These are phyloP conservation scores for Gopherus evgoodei DNA, from an alignment of 2,113 vertebrate species.

Conservation along the genomic window DNA sequence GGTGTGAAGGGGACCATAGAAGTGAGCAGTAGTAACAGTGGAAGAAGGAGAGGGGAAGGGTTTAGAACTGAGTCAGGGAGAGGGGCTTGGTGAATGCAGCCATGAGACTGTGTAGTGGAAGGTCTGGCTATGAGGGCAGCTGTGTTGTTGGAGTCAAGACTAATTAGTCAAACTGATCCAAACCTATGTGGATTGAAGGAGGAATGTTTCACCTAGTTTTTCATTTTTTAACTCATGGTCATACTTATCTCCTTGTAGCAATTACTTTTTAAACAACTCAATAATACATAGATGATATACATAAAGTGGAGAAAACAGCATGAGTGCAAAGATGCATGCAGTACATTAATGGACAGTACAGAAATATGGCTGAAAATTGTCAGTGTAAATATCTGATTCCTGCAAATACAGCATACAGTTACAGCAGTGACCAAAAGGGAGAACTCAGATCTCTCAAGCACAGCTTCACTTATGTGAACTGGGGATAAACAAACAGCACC, in stretches of 20 bases:
- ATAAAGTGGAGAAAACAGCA: background rate
- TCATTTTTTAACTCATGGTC: background rate
- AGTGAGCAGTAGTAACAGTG: background rate
- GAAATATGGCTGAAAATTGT: background rate
- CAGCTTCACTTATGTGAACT: background rate
- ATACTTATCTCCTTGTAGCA: background rate
- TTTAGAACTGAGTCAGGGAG: background rate
- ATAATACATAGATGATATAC: background rate
- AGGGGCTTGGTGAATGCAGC: accelerated
- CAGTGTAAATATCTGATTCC: background rate
- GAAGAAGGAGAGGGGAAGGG: background rate
- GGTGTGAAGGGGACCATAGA: background rate
- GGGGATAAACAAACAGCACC: background rate
- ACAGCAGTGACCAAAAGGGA: background rate
- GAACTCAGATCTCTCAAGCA: background rate
- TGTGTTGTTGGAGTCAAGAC: background rate
- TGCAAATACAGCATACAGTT: background rate
- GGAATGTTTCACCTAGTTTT: background rate
- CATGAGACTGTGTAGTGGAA: background rate
- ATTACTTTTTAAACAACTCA: background rate
- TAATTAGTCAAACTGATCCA: background rate
- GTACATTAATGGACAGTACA: background rate
- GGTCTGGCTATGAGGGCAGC: background rate
- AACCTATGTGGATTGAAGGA: background rate
- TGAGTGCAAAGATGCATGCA: background rate